phyloP scores from a whole-genome alignment of 1,140 invertebrate species.

The Zaprionus ghesquierei region DNA sequence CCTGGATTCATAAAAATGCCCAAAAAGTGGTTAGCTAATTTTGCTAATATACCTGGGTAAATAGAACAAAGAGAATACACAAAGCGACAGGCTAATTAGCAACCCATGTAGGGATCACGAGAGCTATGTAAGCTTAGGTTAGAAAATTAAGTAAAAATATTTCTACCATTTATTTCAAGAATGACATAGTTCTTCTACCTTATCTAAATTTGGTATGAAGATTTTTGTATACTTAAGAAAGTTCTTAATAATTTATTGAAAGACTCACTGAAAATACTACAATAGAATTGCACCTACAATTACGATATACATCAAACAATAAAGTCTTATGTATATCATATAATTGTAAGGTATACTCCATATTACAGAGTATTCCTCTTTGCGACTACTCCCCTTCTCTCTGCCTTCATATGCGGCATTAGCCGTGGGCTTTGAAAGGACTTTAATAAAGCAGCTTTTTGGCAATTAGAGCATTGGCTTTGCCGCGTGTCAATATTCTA shows the following conservation, averaged over 20 bases:
- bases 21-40: neutral
- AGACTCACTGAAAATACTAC: too few species aligned
- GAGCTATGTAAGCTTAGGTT: neutral
- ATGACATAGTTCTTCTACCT: neutral
- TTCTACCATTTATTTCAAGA: too few species aligned
- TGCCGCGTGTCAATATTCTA: constrained; percentile 36
- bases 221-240: neutral
- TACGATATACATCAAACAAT: too few species aligned
- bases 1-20: constrained; percentile 18
- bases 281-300: too few species aligned
- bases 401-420: constrained; percentile 4
- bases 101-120: neutral
- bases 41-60: neutral
- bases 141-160: neutral
- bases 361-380: neutral
- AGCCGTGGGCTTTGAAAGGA: constrained; percentile 13
- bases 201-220: neutral
- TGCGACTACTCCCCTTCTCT: neutral
- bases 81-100: too few species aligned
- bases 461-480: constrained; percentile 38
- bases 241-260: too few species aligned
- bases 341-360: too few species aligned
- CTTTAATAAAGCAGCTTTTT: constrained; percentile 36
- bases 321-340: too few species aligned
- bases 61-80: neutral